A percentile compares a stretch with the other conserved stretches of the same genome.
phyloP scores from a whole-genome alignment of 2,113 vertebrate species.

The Haemorhous mexicanus region DNA sequence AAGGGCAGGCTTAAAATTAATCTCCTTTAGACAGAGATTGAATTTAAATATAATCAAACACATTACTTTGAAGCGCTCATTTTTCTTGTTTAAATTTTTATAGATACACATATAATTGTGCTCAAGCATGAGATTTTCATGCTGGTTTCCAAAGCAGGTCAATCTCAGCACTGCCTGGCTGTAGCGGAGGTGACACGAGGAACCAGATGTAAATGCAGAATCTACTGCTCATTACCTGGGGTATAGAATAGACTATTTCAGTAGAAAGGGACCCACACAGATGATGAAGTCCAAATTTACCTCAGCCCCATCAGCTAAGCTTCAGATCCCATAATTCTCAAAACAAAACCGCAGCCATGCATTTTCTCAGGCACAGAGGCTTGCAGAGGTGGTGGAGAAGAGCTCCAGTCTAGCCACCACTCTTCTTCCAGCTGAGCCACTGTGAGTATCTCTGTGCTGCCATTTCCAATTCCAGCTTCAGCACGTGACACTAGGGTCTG shows the following conservation, averaged over 20 bases:
- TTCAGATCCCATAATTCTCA: background rate
- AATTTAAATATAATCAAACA: slow-evolving; percentile 47
- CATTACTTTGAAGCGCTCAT: background rate
- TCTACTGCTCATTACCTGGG: background rate
- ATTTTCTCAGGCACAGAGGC: background rate
- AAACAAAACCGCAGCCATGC: background rate
- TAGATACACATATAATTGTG: background rate
- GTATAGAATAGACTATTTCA: background rate
- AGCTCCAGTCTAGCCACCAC: background rate
- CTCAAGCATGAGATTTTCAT: background rate
- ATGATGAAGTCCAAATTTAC: background rate
- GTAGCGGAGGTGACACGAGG: background rate
- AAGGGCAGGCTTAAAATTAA: slow-evolving; percentile 15
- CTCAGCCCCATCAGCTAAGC: background rate
- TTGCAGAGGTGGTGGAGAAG: background rate
- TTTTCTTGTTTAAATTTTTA: slow-evolving; percentile 49
- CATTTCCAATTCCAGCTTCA: background rate
- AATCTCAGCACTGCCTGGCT: background rate
- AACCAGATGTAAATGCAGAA: background rate
- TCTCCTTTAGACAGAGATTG: slow-evolving; percentile 16
- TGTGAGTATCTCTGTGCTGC: background rate
- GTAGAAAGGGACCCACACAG: background rate
- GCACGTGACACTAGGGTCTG: background rate
- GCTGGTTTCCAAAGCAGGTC: background rate
- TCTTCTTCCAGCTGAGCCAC: background rate